Evolutionary conservation across 2,888 invertebrate genomes (phyloP), one percentile per base, ranked within the genome.

Genomic region (Callyntrura guangdongensis): DNA sequence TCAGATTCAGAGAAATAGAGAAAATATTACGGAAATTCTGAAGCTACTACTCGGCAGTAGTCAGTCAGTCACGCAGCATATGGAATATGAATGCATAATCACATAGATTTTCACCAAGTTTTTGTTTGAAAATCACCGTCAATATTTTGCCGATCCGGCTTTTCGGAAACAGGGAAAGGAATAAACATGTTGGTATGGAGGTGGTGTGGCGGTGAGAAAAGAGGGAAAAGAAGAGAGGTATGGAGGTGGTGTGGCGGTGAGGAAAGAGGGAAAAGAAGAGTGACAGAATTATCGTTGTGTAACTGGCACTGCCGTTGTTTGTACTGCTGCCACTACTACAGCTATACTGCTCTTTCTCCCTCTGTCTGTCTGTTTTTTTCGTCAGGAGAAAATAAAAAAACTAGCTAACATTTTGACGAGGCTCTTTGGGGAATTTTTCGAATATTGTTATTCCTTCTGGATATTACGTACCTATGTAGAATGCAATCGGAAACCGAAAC

Each of bases 1-100:
- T n/a, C 27, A 69, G 20, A 11, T 5, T 49, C 49, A n/a, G 17
- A 12, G 27, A 45, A 11, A 64, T 82, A 74, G 53, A 74, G 89
- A 82, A 59, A 87, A 89, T 82, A 79, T 81, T 81, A 64, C 25
- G n/a, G n/a, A n/a, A n/a, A n/a, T n/a, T n/a, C n/a, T n/a, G n/a
- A n/a, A n/a, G n/a, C n/a, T n/a, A n/a, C n/a, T n/a, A n/a, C n/a
- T n/a, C n/a, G n/a, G n/a, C n/a, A 67, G 27, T 67, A 89, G 77
- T 77, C 81, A 90, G 86, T 74, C 84, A 91, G 89, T 91, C 91
- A 91, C 89, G 92, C 88, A 91, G 89, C 92, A 92, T 90, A 92
- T 92, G 92, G 92, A 90, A 86, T 88, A n/a, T 90, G 91, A 92
- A 92, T 92, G 89, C 92, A 92, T 92, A 92, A 92, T 92, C 90